Evolutionary conservation across 2,797 vertebrate species (phyloP).

Genomic region (Tokudaia tokunoshimensis): DNA sequence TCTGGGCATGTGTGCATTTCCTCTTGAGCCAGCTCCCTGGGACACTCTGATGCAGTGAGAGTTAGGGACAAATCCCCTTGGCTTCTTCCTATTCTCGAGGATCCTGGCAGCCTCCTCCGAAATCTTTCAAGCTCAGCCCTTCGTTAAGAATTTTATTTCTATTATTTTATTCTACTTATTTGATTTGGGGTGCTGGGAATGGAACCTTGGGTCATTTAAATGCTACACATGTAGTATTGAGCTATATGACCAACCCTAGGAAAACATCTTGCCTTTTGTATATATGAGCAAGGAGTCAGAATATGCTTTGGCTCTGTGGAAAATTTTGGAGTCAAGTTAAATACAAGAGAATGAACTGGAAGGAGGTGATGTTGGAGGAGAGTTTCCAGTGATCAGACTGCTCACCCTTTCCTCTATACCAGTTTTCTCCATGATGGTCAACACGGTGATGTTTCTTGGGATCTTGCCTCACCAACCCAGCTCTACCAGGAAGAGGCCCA

Average conservation of each 20-base stretch:
- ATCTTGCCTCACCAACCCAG: background rate
- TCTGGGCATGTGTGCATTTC: constrained; percentile 86
- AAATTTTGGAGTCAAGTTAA: background rate
- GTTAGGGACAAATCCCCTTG: background rate
- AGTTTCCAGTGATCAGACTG: background rate
- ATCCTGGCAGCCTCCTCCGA: background rate
- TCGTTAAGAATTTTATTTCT: background rate
- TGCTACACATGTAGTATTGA: background rate
- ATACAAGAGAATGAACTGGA: background rate
- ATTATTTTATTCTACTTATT: background rate
- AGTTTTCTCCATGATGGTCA: background rate
- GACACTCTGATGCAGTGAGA: background rate
- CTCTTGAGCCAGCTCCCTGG: constrained; percentile 72
- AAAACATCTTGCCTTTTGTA: constrained; percentile 16
- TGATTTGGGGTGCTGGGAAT: background rate
- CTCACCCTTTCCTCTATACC: background rate
- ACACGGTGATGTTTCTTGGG: background rate
- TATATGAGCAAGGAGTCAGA: background rate
- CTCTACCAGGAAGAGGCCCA: background rate
- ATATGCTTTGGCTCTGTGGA: background rate
- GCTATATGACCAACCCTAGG: background rate
- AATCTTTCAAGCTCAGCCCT: background rate
- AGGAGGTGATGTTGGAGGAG: background rate
- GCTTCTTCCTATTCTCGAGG: background rate
- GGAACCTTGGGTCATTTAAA: background rate